Conservation (phyloP, 2,888 invertebrate species). For the Scrobipalpa costella region DNA sequence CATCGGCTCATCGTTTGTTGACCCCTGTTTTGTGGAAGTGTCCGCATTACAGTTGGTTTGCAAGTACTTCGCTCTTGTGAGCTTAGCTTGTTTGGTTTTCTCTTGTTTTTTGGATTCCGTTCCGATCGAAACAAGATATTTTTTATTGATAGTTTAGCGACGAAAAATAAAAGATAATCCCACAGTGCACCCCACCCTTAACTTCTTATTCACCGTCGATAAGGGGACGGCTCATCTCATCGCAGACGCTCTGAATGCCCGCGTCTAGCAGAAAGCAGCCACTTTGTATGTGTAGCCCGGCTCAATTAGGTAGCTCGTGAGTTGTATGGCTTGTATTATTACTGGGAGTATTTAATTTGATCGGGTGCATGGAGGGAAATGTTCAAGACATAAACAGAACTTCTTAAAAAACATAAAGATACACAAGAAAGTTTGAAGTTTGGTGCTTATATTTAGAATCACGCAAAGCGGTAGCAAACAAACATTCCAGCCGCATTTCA, state of each 20-base stretch:
- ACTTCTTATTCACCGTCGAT: slow-evolving; percentile 27
- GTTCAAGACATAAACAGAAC: background rate
- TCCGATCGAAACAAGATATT: no score
- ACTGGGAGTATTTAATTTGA: slow-evolving; percentile 24
- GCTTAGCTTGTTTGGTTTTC: no score
- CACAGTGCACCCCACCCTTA: slow-evolving; percentile 7
- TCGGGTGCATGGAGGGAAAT: slow-evolving; percentile 7
- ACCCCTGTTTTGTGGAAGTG: no score
- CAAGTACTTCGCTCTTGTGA: no score
- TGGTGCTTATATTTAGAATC: no score
- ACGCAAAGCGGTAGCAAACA: no score
- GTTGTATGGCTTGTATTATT: slow-evolving; percentile 17
- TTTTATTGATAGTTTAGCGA: no score
- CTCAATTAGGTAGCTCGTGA: slow-evolving; percentile 22
- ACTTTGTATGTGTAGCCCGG: slow-evolving; percentile 25
- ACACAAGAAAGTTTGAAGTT: no score
- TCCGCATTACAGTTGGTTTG: no score
- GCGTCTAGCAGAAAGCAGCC: slow-evolving; percentile 26
- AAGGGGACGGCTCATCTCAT: slow-evolving; percentile 32
- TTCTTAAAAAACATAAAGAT: background rate
- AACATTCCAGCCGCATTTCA: background rate
- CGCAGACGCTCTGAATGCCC: slow-evolving; percentile 31
- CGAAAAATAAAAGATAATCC: background rate
- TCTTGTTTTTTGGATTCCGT: no score
- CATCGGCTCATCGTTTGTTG: no score